Evolutionary conservation across 2,888 invertebrate species (phyloP).

Genomic region (Patella depressa): DNA sequence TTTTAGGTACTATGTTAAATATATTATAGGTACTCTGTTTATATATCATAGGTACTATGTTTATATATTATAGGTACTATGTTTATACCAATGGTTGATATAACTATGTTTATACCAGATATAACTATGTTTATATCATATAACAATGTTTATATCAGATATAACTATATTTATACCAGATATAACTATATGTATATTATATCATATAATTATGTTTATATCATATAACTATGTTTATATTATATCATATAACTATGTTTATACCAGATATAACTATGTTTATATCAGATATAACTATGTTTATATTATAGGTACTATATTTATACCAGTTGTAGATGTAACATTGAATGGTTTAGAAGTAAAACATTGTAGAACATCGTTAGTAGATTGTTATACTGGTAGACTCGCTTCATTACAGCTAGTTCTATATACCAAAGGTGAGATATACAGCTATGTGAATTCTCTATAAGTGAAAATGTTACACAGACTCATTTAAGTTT

Average conservation of each 20-base stretch:
- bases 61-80: background rate
- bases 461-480: too few relatives aligned
- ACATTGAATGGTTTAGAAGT: conserved; percentile 57
- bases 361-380: conserved; percentile 54
- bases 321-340: conserved; percentile 55
- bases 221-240: background rate
- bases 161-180: background rate
- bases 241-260: too few relatives aligned
- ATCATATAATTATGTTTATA: too few relatives aligned
- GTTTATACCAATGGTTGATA: background rate
- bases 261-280: background rate
- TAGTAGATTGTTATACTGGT: conserved; percentile 54
- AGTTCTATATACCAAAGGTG: conserved; percentile 46
- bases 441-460: background rate
- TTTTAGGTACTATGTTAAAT: background rate
- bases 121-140: background rate
- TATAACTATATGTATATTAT: background rate
- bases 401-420: conserved; percentile 58
- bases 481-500: too few relatives aligned
- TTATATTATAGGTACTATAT: too few relatives aligned
- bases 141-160: background rate
- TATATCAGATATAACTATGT: background rate
- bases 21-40: background rate
- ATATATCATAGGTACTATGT: conserved; percentile 32
- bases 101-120: background rate